Evolutionary conservation across 2,888 invertebrate species (phyloP), one percentile per base, ranked within the genome.

Genomic region (Ernsta delagoae): DNA sequence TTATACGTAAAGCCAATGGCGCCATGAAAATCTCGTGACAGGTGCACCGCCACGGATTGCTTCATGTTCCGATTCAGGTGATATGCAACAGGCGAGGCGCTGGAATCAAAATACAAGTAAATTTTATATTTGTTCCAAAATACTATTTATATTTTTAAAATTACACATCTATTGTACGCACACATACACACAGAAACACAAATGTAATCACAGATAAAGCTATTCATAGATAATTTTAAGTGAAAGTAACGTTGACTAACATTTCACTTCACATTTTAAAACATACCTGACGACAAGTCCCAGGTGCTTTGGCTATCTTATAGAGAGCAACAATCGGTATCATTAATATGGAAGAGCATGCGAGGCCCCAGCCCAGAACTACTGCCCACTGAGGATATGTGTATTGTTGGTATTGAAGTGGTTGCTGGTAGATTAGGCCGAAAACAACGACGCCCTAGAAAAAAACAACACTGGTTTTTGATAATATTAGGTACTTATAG

Each of bases 281-380:
- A 34, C 8, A 60, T 85, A 97, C 97, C 94, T 96, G 94, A 82
- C 90, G 92, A 56, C 95, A 93, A 4, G 96, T 94, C 48, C 97
- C 97, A 3, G 95, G 94, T 0, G 96, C 96, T 71, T 94, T 94
- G 65, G 94, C 84, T 36, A 97, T 79, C 78, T 95, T 94, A 74
- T 95, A 92, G 60, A 96, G 83, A 0, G 96, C 96, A 12, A 96
- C 94, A 2, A 95, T 78, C 0, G 96, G 96, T 77, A 96, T 96
- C 95, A 96, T 96, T 65, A 96, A 86, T 57, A 96, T 96, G 60
- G 96, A 96, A 70, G 96, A 96, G 75, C 96, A 94, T n/a, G 96
- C 96, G 59, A 96, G 92, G 0, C 94, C 93, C 96, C 96, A 96
- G 63, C 96, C 96, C 11, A 96, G 91, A 76, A 95, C 93, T 78